Conservation (phyloP, 2,888 invertebrate genomes). For the Silvanus unidentatus region DNA sequence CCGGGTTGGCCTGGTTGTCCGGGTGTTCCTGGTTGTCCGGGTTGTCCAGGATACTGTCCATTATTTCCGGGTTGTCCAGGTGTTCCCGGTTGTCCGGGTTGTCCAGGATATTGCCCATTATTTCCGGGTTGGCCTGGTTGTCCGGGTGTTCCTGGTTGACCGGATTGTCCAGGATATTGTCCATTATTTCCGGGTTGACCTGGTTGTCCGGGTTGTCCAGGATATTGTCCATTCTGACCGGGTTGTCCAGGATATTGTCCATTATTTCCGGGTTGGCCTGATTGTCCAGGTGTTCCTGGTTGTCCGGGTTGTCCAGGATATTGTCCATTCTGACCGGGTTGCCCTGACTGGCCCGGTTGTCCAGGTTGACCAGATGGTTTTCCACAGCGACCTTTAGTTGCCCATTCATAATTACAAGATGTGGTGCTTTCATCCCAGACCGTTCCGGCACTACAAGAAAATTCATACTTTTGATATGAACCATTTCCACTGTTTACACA, state of each 20-base stretch:
- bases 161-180: conserved; percentile 11
- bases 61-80: conserved; percentile 41
- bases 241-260: too few relatives aligned
- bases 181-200: conserved; percentile 16
- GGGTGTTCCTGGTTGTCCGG: neutral
- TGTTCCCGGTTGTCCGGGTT: conserved; percentile 13
- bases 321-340: too few relatives aligned
- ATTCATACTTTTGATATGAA: conserved; percentile 61
- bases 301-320: too few relatives aligned
- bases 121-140: conserved; percentile 6
- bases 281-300: too few relatives aligned
- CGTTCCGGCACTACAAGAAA: conserved; percentile 68
- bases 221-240: too few relatives aligned
- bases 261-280: too few relatives aligned
- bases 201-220: too few relatives aligned
- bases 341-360: conserved; percentile 12
- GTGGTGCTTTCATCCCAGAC: conserved; percentile 65
- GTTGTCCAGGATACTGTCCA: conserved; percentile 20
- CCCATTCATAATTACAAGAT: conserved; percentile 67
- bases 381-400: conserved; percentile 40
- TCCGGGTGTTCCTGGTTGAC: conserved; percentile 1
- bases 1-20: too few relatives aligned
- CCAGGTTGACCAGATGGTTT: neutral
- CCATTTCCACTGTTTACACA: conserved; percentile 61
- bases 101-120: conserved; percentile 13